These are phyloP conservation scores for Chloroceryle aenea DNA, from an alignment of 2,113 vertebrate species.

Conservation along the genomic window DNA sequence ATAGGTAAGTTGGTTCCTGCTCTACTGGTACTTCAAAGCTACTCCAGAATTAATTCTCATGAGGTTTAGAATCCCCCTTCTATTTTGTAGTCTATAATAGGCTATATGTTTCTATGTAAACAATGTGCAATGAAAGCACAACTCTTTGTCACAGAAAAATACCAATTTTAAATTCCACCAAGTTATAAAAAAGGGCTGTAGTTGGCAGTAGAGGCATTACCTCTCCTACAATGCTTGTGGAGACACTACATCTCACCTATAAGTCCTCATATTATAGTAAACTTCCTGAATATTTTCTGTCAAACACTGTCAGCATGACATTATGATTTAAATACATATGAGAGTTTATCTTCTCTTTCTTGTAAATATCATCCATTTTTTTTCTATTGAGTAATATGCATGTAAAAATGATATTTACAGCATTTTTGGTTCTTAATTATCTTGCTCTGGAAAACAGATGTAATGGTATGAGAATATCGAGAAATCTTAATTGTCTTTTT, in stretches of 20 bases:
- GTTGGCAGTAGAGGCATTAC: neutral
- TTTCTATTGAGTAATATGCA: neutral
- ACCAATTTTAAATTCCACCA: neutral
- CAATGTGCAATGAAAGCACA: neutral
- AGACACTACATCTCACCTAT: neutral
- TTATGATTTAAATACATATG: neutral
- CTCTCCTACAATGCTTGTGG: neutral
- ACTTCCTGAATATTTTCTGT: slow-evolving; percentile 11
- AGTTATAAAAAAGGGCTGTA: neutral
- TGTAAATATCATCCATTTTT: neutral
- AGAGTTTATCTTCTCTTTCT: slow-evolving; percentile 7
- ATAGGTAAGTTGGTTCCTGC: neutral
- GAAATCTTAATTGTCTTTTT: neutral
- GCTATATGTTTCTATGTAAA: neutral
- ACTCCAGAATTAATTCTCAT: neutral
- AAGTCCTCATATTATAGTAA: neutral
- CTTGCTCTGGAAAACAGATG: neutral
- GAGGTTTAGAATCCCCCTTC: neutral
- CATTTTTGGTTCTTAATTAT: neutral
- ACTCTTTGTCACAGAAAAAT: neutral
- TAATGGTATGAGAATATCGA: neutral
- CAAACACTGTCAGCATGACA: neutral
- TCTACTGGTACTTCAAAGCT: neutral
- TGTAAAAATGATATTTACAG: neutral
- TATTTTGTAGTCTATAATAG: neutral